These are phyloP conservation scores for Criorhina ranunculi DNA, from an alignment of 2,888 invertebrate genomes.

Conservation along the genomic window DNA sequence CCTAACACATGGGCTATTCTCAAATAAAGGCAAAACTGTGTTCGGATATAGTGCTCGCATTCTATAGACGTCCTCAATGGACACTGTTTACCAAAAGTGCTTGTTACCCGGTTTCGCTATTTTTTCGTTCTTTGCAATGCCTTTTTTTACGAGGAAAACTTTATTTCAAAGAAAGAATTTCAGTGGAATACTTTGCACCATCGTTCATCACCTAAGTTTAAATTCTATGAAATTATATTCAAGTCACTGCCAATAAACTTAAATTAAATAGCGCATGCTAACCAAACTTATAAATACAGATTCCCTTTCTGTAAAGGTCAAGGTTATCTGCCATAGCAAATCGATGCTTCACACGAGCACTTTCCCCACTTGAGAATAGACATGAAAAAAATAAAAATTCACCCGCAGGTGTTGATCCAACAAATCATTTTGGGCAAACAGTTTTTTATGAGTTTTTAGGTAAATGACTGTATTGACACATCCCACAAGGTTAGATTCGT, in stretches of 20 bases:
- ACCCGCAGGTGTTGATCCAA: background rate
- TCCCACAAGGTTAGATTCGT: constrained; percentile 23
- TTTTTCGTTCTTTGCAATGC: too few species aligned
- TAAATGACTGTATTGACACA: constrained; percentile 3
- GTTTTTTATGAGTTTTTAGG: background rate
- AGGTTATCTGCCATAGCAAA: background rate
- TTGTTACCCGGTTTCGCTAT: too few species aligned
- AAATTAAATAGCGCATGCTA: constrained; percentile 24
- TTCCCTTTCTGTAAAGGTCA: constrained; percentile 28
- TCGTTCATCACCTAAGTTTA: background rate
- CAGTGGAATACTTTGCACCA: background rate
- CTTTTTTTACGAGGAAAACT: too few species aligned
- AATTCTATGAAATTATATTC: constrained; percentile 14
- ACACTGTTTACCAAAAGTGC: too few species aligned
- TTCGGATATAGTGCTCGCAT: too few species aligned
- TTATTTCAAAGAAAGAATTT: background rate
- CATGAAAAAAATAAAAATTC: background rate
- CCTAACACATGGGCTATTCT: too few species aligned
- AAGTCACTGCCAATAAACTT: background rate
- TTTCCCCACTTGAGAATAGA: constrained; percentile 1
- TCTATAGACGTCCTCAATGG: too few species aligned
- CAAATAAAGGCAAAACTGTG: too few species aligned
- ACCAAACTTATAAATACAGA: background rate
- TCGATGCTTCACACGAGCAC: background rate
- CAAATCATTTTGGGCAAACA: constrained; percentile 4